These are phyloP conservation scores for Daptonema setosum DNA, from an alignment of 2,888 invertebrate species.

Conservation along the genomic window DNA sequence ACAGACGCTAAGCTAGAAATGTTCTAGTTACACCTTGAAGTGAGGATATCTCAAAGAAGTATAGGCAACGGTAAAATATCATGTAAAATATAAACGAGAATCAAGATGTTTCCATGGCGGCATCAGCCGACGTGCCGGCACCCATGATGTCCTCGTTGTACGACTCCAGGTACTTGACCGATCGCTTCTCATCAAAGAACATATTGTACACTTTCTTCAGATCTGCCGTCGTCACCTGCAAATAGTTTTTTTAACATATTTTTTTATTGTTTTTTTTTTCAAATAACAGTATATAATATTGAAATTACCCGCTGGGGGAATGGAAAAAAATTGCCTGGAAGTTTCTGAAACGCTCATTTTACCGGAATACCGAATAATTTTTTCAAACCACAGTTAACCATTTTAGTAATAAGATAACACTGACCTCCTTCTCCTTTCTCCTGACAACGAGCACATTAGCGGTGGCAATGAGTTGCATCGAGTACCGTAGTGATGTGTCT, in stretches of 20 bases:
- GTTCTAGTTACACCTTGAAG: too few species aligned
- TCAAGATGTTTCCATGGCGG: neutral
- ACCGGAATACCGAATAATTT: too few species aligned
- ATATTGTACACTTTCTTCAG: constrained; percentile 80
- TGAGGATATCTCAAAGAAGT: too few species aligned
- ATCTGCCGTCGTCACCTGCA: constrained; percentile 45
- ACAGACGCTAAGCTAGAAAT: too few species aligned
- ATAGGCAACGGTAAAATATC: too few species aligned
- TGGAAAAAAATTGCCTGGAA: neutral
- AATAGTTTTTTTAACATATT: constrained; percentile 1
- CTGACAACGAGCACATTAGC: constrained; percentile 72
- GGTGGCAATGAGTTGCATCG: constrained; percentile 87
- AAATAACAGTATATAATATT: neutral
- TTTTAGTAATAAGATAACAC: too few species aligned
- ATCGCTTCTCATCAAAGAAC: constrained; percentile 78
- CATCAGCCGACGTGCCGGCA: neutral
- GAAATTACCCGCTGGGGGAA: too few species aligned
- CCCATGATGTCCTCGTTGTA: constrained; percentile 75
- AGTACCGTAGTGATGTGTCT: constrained; percentile 79
- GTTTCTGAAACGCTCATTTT: constrained; percentile 24
- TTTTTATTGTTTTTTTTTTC: neutral
- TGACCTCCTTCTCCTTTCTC: constrained; percentile 46
- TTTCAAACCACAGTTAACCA: too few species aligned
- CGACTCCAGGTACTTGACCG: constrained; percentile 74
- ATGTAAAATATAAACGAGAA: too few species aligned